phyloP scores from a whole-genome alignment of 2,113 vertebrate genomes.

The Poeciliopsis prolifica region DNA sequence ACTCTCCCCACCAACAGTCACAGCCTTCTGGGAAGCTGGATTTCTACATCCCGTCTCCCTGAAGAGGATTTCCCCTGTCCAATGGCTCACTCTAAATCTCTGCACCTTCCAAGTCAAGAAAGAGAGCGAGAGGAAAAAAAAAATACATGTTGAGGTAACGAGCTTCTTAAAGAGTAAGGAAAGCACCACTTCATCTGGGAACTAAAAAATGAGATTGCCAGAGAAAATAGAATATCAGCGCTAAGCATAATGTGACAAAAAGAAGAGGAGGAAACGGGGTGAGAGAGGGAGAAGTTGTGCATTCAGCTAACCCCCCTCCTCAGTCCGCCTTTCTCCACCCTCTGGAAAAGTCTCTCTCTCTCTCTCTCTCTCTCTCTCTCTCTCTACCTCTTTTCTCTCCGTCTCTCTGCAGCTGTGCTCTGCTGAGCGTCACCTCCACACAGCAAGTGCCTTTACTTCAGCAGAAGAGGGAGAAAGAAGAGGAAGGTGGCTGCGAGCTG shows the following conservation, averaged over 20 bases:
- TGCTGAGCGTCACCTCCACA: conserved; percentile 70
- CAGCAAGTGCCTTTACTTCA: conserved; percentile 75
- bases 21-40: conserved; percentile 45
- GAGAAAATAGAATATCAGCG: conserved; percentile 56
- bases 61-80: conserved; percentile 26
- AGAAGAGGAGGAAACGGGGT: conserved; percentile 26
- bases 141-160: conserved; percentile 10
- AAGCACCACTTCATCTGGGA: conserved; percentile 29
- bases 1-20: conserved; percentile 51
- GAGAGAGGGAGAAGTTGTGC: conserved; percentile 71
- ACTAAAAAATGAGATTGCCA: conserved; percentile 33
- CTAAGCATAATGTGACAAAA: conserved; percentile 54
- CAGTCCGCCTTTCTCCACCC: conserved; percentile 57
- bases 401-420: conserved; percentile 76
- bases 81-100: conserved; percentile 47
- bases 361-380: conserved; percentile 41
- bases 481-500: conserved; percentile 43
- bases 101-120: conserved; percentile 26
- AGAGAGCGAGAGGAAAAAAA: background rate
- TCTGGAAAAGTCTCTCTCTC: conserved; percentile 56
- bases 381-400: conserved; percentile 57
- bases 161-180: conserved; percentile 33
- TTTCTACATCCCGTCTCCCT: conserved; percentile 30
- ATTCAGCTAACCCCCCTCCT: conserved; percentile 62
- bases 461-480: conserved; percentile 56